A percentile compares a stretch with the other conserved stretches of the same genome.
phyloP scores from a whole-genome alignment of 2,888 invertebrate genomes.

The Drosophila phalerata region DNA sequence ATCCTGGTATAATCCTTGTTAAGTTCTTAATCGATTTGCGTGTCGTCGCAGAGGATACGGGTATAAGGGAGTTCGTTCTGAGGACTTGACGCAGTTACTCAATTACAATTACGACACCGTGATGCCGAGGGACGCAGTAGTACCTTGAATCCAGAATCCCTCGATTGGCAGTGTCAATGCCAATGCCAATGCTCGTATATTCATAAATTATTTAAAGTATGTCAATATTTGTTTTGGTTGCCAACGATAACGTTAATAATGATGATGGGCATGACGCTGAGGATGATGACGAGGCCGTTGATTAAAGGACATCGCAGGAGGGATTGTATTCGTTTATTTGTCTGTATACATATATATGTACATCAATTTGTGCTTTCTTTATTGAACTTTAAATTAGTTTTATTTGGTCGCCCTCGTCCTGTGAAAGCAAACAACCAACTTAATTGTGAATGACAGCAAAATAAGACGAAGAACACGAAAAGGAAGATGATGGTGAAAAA shows the following conservation, averaged over 20 bases:
- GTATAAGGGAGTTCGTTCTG: conserved; percentile 6
- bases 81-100: conserved; percentile 53
- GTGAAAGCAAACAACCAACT: conserved; percentile 48
- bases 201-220: conserved; percentile 74
- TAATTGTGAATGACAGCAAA: conserved; percentile 60
- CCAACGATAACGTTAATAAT: conserved; percentile 24
- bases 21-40: conserved; percentile 77
- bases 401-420: conserved; percentile 52
- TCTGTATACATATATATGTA: conserved; percentile 5
- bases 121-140: conserved; percentile 13
- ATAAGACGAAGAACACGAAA: conserved; percentile 32
- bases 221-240: conserved; percentile 66
- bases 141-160: conserved; percentile 26
- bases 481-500: background rate
- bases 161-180: conserved; percentile 24
- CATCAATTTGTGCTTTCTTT: conserved; percentile 54
- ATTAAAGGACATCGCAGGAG: conserved; percentile 48
- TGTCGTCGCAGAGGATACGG: conserved; percentile 30
- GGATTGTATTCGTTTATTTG: background rate
- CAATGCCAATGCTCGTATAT: conserved; percentile 42
- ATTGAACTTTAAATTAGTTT: conserved; percentile 81
- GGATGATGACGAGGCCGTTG: conserved; percentile 41
- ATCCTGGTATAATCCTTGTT: conserved; percentile 67
- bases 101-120: conserved; percentile 70
- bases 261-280: conserved; percentile 17